Conservation (phyloP, 1,140 invertebrate species). For the Littorina saxatilis region DNA sequence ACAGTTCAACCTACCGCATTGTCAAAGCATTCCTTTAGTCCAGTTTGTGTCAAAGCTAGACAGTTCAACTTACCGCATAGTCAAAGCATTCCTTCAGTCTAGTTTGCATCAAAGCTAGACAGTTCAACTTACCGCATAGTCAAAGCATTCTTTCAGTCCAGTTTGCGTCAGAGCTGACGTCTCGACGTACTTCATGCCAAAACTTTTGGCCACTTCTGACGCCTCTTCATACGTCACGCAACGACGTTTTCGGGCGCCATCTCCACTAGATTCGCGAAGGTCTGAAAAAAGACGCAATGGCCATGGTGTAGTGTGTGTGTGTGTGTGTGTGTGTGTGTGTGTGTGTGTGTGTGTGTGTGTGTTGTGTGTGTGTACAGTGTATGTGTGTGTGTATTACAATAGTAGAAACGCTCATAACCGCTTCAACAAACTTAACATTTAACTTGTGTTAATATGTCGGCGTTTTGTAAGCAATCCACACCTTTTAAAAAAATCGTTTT, state of each 20-base stretch:
- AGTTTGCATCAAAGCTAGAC: too few species aligned
- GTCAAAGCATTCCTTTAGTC: constrained; percentile 70
- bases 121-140: constrained; percentile 69
- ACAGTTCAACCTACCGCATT: constrained; percentile 69
- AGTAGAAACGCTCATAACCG: too few species aligned
- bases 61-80: constrained; percentile 60
- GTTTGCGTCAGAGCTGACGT: constrained; percentile 81
- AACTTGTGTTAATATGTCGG: too few species aligned
- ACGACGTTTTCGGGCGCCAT: constrained; percentile 79
- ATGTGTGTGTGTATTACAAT: not conserved
- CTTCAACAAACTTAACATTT: too few species aligned
- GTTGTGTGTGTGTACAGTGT: too few species aligned
- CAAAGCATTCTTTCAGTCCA: constrained; percentile 71
- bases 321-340: not conserved
- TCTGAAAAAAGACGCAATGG: constrained; percentile 83
- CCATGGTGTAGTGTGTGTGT: not conserved
- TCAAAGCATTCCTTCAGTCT: too few species aligned
- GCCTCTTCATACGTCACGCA: constrained; percentile 93
- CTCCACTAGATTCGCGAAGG: constrained; percentile 94
- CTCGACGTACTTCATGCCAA: constrained; percentile 54
- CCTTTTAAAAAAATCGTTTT: too few species aligned
- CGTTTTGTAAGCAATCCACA: too few species aligned
- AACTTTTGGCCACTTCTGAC: constrained; percentile 46
- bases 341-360: too few species aligned
- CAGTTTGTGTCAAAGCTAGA: constrained; percentile 81